These are phyloP conservation scores for Cololabis saira DNA, from an alignment of 2,113 vertebrate genomes.

Conservation along the genomic window DNA sequence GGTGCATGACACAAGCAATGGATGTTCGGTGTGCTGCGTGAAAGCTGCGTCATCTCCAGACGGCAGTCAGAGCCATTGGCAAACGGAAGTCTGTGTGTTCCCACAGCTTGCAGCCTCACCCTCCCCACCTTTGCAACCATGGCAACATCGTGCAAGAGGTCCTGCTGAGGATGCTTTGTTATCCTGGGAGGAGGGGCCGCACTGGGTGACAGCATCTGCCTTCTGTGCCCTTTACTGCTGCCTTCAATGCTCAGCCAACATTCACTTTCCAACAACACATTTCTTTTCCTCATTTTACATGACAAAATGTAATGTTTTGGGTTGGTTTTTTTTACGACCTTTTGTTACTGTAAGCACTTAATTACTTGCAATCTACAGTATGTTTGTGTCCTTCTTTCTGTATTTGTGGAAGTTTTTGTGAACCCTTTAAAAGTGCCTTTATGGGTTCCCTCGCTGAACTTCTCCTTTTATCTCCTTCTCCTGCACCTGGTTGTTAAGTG, in stretches of 20 bases:
- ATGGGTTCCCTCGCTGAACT: background rate
- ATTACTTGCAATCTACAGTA: background rate
- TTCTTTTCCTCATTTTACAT: background rate
- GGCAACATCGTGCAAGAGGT: slow-evolving; percentile 77
- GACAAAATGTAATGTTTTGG: too few species aligned
- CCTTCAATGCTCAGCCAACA: background rate
- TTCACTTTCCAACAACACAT: background rate
- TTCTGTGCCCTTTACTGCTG: slow-evolving; percentile 28
- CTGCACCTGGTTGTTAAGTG: too few species aligned
- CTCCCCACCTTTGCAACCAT: slow-evolving; percentile 84
- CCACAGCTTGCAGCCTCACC: slow-evolving; percentile 66
- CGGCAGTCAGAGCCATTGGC: slow-evolving; percentile 60
- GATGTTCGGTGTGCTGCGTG: slow-evolving; percentile 19
- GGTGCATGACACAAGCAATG: slow-evolving; percentile 8
- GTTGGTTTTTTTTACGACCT: background rate
- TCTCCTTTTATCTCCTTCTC: background rate
- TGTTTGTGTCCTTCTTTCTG: too few species aligned
- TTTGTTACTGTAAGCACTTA: background rate
- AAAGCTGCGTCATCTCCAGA: slow-evolving; percentile 72
- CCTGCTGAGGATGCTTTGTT: slow-evolving; percentile 59
- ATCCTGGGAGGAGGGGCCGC: slow-evolving; percentile 59
- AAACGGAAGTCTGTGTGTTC: slow-evolving; percentile 29
- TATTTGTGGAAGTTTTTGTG: too few species aligned
- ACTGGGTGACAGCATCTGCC: slow-evolving; percentile 37
- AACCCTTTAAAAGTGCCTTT: too few species aligned